Evolutionary conservation across 2,888 invertebrate genomes (phyloP).

Genomic region (Netelia fuscicornis): DNA sequence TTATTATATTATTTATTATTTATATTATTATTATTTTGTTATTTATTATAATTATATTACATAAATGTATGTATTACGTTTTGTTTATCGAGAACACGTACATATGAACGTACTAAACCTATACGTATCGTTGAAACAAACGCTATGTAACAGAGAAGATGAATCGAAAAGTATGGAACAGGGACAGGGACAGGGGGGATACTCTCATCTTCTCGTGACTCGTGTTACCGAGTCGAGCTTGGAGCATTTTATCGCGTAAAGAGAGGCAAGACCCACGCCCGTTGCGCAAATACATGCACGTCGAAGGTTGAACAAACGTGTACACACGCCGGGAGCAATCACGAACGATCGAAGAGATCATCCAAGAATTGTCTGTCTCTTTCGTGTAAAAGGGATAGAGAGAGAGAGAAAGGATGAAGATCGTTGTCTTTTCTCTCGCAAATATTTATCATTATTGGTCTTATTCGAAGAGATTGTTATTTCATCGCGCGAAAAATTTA

Average conservation of each 20-base stretch:
- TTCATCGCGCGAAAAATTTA: no score
- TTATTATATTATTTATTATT: no score
- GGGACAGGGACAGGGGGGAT: not conserved
- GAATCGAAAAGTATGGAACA: not conserved
- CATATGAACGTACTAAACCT: not conserved
- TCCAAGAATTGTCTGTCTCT: not conserved
- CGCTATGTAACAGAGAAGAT: not conserved
- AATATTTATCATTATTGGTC: no score
- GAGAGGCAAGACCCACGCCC: constrained; percentile 36
- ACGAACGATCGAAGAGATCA: not conserved
- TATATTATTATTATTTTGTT: no score
- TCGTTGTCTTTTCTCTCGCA: no score
- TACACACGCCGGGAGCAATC: not conserved
- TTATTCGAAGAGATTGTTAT: no score
- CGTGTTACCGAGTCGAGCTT: constrained; percentile 17
- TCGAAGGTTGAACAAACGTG: constrained; percentile 7
- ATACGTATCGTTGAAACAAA: not conserved
- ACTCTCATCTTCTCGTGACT: constrained; percentile 31
- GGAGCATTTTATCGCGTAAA: constrained; percentile 11
- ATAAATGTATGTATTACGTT: not conserved
- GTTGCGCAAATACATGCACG: not conserved
- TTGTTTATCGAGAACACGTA: not conserved
- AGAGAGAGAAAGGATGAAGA: constrained; percentile 1
- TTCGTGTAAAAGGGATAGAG: no score
- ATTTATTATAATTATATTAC: no score